Base-by-base conservation (phyloP, 2,113 vertebrate species). In the Chionis minor region DNA sequence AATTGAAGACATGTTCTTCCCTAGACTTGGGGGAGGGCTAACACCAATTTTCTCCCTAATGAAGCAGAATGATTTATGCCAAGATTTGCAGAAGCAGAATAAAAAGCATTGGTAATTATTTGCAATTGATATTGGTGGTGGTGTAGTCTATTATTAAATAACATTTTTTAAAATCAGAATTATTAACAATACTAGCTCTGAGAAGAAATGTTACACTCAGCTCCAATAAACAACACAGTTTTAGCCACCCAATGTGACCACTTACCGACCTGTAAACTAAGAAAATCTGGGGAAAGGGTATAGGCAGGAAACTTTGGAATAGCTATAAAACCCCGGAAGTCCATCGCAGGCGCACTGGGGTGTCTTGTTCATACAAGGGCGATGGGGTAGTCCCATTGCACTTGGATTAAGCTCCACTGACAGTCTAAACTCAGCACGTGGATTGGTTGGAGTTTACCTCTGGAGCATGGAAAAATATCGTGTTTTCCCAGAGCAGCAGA, bases 31-130 rank as follows among this genome's bases (percentile, higher is more conserved):
- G 74, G 55, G 32, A 88, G 51, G 35, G 52, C 22, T 66, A 59
- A 55, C 81, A 35, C 42, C 67, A 86, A 56, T 88, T 69, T 96
- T 93, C 80, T 95, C 80, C 81, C 30, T 94, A 95, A 87, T 63
- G 81, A 94, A 94, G 52, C 74, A 90, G 86, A 75, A 86, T 86
- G 61, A 91, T 96, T 92, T 79, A 87, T 81, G 70, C 74, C 12
- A 52, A 92, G 86, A 95, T 88, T 73, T 86, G 49, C 62, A 94
- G 83, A 86, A 92, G 26, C 44, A 42, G 56, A 80, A 83, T 91
- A 75, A 86, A 82, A 89, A 51, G 1, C n/a, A 62, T 38, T 66
- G 26, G 27, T 72, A 49, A 81, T 94, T 77, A 51, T 61, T 91
- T 93, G 56, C 9, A 40, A 27, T 65, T 92, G 59, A 77, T 30